phyloP scores from a whole-genome alignment of 1,140 invertebrate genomes.

The Teleogryllus occipitalis region DNA sequence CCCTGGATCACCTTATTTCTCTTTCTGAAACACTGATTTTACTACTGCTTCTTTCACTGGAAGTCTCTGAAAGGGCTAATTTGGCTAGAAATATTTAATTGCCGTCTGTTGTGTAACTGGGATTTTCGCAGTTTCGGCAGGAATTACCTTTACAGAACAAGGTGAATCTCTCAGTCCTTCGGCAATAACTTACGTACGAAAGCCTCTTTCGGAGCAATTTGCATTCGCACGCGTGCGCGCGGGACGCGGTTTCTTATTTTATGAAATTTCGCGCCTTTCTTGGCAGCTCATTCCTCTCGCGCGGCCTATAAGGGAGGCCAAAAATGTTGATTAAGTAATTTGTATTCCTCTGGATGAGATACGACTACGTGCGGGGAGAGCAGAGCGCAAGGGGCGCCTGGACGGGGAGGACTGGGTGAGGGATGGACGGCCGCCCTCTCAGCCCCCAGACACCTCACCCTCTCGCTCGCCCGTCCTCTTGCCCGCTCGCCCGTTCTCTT shows the following conservation, averaged over 20 bases:
- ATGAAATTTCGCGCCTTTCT: neutral
- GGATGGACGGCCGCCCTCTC: neutral
- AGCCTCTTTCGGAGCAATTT: neutral
- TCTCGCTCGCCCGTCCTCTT: too few species aligned
- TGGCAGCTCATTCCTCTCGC: neutral
- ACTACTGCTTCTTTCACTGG: too few species aligned
- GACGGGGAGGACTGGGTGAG: neutral
- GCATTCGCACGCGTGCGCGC: neutral
- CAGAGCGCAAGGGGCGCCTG: neutral
- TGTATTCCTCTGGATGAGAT: neutral
- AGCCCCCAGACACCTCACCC: too few species aligned
- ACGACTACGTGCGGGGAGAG: neutral
- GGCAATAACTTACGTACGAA: neutral
- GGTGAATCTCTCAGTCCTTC: neutral
- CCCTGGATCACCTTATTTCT: too few species aligned
- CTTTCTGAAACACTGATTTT: too few species aligned
- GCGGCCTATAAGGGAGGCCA: neutral
- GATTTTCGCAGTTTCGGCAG: too few species aligned
- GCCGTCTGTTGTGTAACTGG: too few species aligned
- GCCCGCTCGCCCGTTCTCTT: too few species aligned
- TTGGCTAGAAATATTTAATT: too few species aligned
- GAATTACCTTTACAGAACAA: too few species aligned
- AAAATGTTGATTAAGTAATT: constrained; percentile 1
- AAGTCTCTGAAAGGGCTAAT: too few species aligned
- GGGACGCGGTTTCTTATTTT: neutral